Evolutionary conservation across 2,888 invertebrate genomes (phyloP).

Genomic region (Acrobeloides nanus): DNA sequence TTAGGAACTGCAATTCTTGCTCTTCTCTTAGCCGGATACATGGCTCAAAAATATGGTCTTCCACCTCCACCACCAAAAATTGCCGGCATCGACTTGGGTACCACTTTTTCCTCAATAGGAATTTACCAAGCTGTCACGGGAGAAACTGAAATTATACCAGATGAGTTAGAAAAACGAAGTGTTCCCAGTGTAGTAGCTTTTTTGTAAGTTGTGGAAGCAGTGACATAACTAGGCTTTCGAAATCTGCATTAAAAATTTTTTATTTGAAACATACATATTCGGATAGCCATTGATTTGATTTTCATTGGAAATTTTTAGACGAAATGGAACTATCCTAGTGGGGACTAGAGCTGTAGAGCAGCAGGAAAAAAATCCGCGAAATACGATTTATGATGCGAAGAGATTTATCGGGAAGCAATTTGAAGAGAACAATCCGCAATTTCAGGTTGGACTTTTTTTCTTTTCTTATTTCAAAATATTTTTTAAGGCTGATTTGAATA

Average conservation of each 20-base stretch:
- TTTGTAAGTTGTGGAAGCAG: slow-evolving; percentile 33
- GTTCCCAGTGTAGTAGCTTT: slow-evolving; percentile 59
- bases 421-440: slow-evolving; percentile 45
- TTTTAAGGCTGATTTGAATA: slow-evolving; percentile 38
- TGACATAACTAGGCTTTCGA: neutral
- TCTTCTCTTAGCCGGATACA: slow-evolving; percentile 52
- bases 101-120: slow-evolving; percentile 57
- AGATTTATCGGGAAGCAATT: slow-evolving; percentile 59
- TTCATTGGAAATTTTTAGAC: slow-evolving; percentile 24
- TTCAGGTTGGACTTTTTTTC: slow-evolving; percentile 30
- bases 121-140: slow-evolving; percentile 59
- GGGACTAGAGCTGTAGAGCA: slow-evolving; percentile 58
- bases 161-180: slow-evolving; percentile 55
- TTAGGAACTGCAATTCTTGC: slow-evolving; percentile 14
- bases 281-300: neutral
- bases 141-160: slow-evolving; percentile 55
- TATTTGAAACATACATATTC: neutral
- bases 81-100: slow-evolving; percentile 59
- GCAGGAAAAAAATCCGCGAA: slow-evolving; percentile 56
- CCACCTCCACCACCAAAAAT: slow-evolving; percentile 59
- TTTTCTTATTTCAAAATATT: no score
- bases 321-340: slow-evolving; percentile 54
- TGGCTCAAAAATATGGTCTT: slow-evolving; percentile 56
- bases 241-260: neutral
- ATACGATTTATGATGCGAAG: slow-evolving; percentile 60